phyloP scores from a whole-genome alignment of 2,113 vertebrate genomes.

The Microtus ochrogaster region DNA sequence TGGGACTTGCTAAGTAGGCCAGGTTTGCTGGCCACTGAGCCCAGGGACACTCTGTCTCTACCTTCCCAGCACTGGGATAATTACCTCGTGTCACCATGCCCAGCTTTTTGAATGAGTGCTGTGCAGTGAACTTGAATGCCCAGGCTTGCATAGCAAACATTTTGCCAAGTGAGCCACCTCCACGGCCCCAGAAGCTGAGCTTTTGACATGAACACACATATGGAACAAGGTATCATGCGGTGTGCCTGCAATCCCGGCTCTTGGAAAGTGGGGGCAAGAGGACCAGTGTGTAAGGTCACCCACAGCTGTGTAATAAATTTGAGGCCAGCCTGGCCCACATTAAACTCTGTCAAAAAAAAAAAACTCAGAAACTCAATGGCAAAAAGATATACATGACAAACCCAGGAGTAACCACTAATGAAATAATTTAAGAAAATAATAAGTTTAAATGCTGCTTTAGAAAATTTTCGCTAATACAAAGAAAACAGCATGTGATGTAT shows the following conservation, averaged over 20 bases:
- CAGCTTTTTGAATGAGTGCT: neutral
- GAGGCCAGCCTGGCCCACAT: neutral
- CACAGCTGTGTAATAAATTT: neutral
- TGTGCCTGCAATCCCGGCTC: neutral
- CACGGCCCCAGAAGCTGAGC: neutral
- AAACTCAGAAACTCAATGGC: neutral
- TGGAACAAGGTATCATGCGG: neutral
- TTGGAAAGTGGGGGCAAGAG: neutral
- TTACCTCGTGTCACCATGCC: neutral
- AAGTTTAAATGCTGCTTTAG: slow-evolving; percentile 24
- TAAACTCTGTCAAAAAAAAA: neutral
- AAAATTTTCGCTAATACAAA: slow-evolving; percentile 28
- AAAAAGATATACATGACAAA: neutral
- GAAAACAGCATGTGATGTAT: neutral
- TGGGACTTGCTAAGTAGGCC: neutral
- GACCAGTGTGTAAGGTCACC: neutral
- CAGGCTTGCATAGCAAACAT: neutral
- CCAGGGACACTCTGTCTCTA: neutral
- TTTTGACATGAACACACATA: neutral
- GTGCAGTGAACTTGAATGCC: neutral
- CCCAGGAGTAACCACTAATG: neutral
- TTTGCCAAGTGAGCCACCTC: neutral
- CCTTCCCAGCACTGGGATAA: neutral
- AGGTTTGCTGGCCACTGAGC: neutral
- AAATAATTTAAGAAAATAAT: neutral